Conservation (phyloP, 2,797 vertebrate species). For the Phoebastria nigripes region DNA sequence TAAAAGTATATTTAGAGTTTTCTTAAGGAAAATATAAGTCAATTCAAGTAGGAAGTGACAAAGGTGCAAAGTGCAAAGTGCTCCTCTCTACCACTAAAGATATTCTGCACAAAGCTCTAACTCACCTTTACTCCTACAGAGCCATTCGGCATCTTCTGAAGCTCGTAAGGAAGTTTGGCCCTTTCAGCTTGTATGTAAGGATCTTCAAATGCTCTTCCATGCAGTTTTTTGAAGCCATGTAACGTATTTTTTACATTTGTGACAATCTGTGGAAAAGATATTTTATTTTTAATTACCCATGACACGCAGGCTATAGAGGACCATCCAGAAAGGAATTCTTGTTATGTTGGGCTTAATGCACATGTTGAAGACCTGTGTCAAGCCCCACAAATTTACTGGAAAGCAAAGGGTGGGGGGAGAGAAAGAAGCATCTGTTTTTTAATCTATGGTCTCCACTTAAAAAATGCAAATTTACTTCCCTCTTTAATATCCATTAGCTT, state of each 20-base stretch:
- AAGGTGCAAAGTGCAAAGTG: no score
- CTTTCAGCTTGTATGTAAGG: conserved; percentile 87
- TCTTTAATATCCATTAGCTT: not conserved
- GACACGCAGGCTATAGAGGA: not conserved
- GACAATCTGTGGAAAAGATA: conserved; percentile 78
- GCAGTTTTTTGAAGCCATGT: conserved; percentile 93
- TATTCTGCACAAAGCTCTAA: not conserved
- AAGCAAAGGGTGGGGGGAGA: not conserved
- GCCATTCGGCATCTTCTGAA: conserved; percentile 89
- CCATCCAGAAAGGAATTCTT: not conserved
- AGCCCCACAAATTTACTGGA: not conserved
- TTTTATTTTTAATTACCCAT: not conserved
- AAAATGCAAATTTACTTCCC: not conserved
- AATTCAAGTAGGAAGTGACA: not conserved
- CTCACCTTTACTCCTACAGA: conserved; percentile 88
- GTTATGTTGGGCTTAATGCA: not conserved
- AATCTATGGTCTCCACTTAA: not conserved
- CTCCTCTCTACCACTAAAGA: not conserved
- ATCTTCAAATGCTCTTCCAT: conserved; percentile 89
- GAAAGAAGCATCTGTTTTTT: not conserved
- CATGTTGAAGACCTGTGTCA: not conserved
- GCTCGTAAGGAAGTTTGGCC: conserved; percentile 85
- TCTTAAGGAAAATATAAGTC: not conserved
- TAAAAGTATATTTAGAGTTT: not conserved
- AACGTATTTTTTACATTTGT: conserved; percentile 93